Base-by-base conservation (phyloP, 2,888 invertebrate genomes). In the Mesorhabditis spiculigera region DNA sequence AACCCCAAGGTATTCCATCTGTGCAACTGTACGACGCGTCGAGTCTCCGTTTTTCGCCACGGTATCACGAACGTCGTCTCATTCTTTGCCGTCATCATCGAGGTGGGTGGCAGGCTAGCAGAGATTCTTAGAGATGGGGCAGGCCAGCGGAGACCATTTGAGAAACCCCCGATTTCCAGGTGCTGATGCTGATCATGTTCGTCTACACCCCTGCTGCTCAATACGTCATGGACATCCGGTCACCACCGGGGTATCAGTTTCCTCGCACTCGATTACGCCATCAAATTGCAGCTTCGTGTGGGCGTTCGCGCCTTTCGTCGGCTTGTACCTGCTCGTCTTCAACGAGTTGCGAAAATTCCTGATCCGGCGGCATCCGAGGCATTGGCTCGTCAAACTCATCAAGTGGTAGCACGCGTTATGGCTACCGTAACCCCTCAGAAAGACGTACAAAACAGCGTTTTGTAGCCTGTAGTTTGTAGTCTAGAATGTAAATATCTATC, bases 41-140 rank as follows among this genome's bases (percentile, higher is more conserved):
- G 85, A 28, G 81, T 85, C 13, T 85, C 85, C n/a, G 81, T 85
- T 50, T 82, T 85, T 74, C 78, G 79, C 10, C 85, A 85, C 67
- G 85, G 85, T 44, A 73, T 85, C 44, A 80, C 82, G 43, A 85
- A 85, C 69, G 74, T 85, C 68, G 81, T 85, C 43, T 77, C 79
- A 66, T 72, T 85, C 13, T 83, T 85, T 66, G 85, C 85, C 6
- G 81, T 82, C 5, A 73, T 82, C 45, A 82, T 85, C 69, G 85
- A 85, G 75, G 80, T 80, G 6, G 42, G 63, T n/a, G 4, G 10
- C 13, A 28, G 8, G 63, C 10, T 8, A 16, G 63, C 13, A 63
- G 41, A 63, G 41, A 63, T 8, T 2, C 6, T n/a, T 6, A 16
- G 63, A 43, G 3, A 28, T 28, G 28, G 28, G 5, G 28, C 5